Conservation (phyloP, 2,888 invertebrate genomes). For the Cerceris ruficornis region DNA sequence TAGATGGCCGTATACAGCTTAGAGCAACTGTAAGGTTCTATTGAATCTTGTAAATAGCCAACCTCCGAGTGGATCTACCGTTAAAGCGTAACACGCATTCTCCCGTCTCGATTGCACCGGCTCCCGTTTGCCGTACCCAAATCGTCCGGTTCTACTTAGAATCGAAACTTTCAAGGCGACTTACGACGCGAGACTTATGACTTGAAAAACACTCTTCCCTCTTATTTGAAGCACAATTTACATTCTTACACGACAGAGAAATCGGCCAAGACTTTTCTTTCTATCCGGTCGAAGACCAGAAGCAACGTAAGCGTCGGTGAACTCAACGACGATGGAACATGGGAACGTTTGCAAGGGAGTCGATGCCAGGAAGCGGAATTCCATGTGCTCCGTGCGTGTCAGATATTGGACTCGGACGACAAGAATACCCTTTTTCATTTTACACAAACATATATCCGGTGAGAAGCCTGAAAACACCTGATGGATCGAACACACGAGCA, state of each 20-base stretch:
- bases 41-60: constrained; percentile 51
- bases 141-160: background rate
- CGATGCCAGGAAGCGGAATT: constrained; percentile 62
- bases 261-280: too few species aligned
- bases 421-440: constrained; percentile 66
- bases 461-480: constrained; percentile 63
- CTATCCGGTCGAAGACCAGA: background rate
- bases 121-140: background rate
- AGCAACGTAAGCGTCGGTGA: constrained; percentile 1
- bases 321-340: background rate
- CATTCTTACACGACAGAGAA: too few species aligned
- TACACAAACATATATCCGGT: constrained; percentile 62
- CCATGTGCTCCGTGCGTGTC: constrained; percentile 59
- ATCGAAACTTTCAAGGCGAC: too few species aligned
- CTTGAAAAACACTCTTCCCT: too few species aligned
- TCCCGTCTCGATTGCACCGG: background rate
- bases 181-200: too few species aligned
- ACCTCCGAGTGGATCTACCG: constrained; percentile 26
- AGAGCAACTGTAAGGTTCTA: constrained; percentile 47
- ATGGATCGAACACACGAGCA: constrained; percentile 53
- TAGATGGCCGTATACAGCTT: constrained; percentile 32
- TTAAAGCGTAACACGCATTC: constrained; percentile 30
- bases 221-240: too few species aligned
- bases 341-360: constrained; percentile 26
- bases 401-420: constrained; percentile 54